Base-by-base conservation (phyloP, 1,140 invertebrate species). In the Leptinotarsa defecta region DNA sequence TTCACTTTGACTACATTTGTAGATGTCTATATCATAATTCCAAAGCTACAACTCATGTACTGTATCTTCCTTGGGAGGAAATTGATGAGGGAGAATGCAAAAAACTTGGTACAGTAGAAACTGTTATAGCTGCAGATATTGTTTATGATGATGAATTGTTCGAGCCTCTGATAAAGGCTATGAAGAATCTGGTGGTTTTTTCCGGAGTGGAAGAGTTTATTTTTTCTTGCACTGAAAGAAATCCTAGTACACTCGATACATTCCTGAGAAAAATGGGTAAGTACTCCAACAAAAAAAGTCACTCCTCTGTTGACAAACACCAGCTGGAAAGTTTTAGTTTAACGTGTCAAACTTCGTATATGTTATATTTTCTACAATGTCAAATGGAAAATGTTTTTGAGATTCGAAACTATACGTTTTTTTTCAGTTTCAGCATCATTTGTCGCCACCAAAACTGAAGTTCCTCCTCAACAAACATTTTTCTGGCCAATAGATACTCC, bases 91-190 rank as follows among this genome's bases (percentile, higher is more conserved):
- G 83, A 68, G 64, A 76, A 34, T 76, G 74, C 61, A 62, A 75
- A 70, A 80, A 62, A 68, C 62, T 80, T 27, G 73, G 80, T 48
- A 74, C 79, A 69, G 83, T 86, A 13, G 88, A 90, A 75, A 43
- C 87, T 52, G 81, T 90, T 67, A 81, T 90, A 74, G 89, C 88
- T 34, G 87, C 89, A 19, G 89, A 90, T 82, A 85, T 90, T 74
- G 79, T 89, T 4, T 90, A 89, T 76, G 88, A 90, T 79, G 78
- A 65, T 13, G 83, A 77, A 62, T 76, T 86, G 43, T 89, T 89
- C 82, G 24, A 79, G 52, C 71, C 77, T 19, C 82, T 90, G 34
- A 78, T 83, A 74, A 75, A 68, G 13, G 87, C 86, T 68, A 78
- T 90, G 48, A 85, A 84, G 74, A 71, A 68, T 43, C 80, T 89